Base-by-base conservation (phyloP, 2,888 invertebrate species). In the Chromoteleia sp. region DNA sequence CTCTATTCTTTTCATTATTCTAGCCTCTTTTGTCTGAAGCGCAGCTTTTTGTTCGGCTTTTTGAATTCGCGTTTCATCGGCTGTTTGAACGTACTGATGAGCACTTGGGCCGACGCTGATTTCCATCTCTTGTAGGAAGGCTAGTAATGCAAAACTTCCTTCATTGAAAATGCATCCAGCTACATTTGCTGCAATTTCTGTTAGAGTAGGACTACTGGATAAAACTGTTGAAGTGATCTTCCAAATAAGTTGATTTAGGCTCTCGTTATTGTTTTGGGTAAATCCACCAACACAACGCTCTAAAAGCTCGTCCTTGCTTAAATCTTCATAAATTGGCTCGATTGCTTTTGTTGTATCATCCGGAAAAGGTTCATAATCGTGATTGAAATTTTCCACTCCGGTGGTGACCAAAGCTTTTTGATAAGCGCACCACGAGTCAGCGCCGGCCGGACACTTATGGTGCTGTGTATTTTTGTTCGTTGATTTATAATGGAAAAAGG, bases 161-260 rank as follows among this genome's bases (percentile, higher is more conserved):
- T n/a, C n/a, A n/a, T n/a, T n/a, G n/a, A n/a, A n/a, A n/a, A n/a
- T n/a, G n/a, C n/a, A n/a, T n/a, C n/a, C n/a, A n/a, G n/a, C n/a
- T n/a, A n/a, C n/a, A n/a, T n/a, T n/a, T n/a, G n/a, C n/a, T n/a
- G n/a, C n/a, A n/a, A n/a, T n/a, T n/a, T n/a, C n/a, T n/a, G n/a
- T n/a, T n/a, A n/a, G n/a, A n/a, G n/a, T n/a, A n/a, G n/a, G n/a
- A n/a, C n/a, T n/a, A n/a, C n/a, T n/a, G n/a, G n/a, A n/a, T n/a
- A n/a, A n/a, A n/a, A n/a, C n/a, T n/a, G 45, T 63, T 48, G 45
- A 48, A 33, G 29, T 12, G n/a, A 63, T 63, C 33, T 63, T 63
- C 63, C 87, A 88, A 48, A 89, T 85, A n/a, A 87, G 65, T 43
- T 87, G 84, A 41, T 81, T 77, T 6, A 59, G 29, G 25, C 77